Evolutionary conservation across 2,113 vertebrate genomes (phyloP), one percentile per base, ranked within the genome.

Genomic region (Todiramphus saurophagus): DNA sequence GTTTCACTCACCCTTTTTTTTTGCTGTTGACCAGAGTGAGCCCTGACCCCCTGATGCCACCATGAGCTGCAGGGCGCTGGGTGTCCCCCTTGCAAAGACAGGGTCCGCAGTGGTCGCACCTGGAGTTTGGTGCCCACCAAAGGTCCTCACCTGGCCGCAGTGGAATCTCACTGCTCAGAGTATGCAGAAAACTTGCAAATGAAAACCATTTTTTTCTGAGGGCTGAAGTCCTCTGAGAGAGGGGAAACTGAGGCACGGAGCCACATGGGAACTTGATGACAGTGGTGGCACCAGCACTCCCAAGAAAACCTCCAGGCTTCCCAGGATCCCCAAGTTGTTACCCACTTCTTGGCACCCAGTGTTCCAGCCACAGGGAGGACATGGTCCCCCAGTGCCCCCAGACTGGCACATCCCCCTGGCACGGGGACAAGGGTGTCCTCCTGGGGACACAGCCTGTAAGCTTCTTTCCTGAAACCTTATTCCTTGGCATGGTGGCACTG

Each of bases 341-440:
- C 35, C 14, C 35, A 11, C 3, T 16, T 16, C 30, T 50, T 5
- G 0, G 33, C 2, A 8, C 37, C 16, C 76, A 9, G 15, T 3
- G 5, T 30, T 60, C 6, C 56, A 50, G 55, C 2, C 30, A 37
- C 1, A 2, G n/a, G 11, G 46, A 44, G n/a, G 56, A 83, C 0
- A 2, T 9, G 13, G 9, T 70, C 12, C 39, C 43, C 68, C 73
- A 10, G 13, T 25, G 18, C 5, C 30, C 35, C 27, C 23, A 88
- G 14, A 53, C 41, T 16, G 56, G 9, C 6, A 16, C 51, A 19
- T 33, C 21, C 7, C 35, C 74, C 11, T 0, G 1, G 37, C 69
- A 55, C 0, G 0, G 31, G 53, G 70, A 66, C 64, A 58, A 43
- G 24, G 50, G 11, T 0, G 0, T 72, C 58, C 28, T 24, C 43